Evolutionary conservation across 2,888 invertebrate genomes (phyloP), one percentile per base, ranked within the genome.

Genomic region (Drosophila merina): DNA sequence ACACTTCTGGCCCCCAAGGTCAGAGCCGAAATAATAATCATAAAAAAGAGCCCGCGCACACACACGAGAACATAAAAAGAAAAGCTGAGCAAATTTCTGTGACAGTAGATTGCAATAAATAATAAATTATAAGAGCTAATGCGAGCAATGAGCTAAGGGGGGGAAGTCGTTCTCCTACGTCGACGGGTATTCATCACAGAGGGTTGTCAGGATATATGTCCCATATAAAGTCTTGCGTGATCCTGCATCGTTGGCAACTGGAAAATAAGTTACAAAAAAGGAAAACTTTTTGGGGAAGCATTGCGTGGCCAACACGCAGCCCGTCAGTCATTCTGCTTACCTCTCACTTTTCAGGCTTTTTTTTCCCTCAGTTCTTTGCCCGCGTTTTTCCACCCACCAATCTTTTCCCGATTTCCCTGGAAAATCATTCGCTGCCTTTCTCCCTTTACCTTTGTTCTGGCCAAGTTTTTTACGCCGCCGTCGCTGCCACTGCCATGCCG

Each of bases 21-120:
- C 83, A 57, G 57, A 68, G 68, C 30, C 77, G 57, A 55, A 73
- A 64, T 63, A 68, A 72, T 54, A 68, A 62, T 64, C 48, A 63
- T 63, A 44, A 38, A 54, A 67, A 56, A 42, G 40, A 69, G 26
- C 40, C 31, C 51, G 20, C 20, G 20, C 20, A 20, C 2, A 20
- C 44, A 64, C 52, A 54, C 20, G 26, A 71, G 40, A 58, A 57
- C 38, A 51, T 42, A 69, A 49, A 51, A 57, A 57, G 44, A 45
- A 79, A 80, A 68, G 71, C 77, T 72, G 74, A 79, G 48, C 64
- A 86, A 86, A 81, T 88, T 85, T 79, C 47, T 76, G 79, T 82
- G 80, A 72, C 84, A 79, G 82, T 63, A 59, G 64, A 86, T 70
- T 64, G 74, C 78, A 86, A 88, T 86, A 82, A 88, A 83, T 83